Conservation (phyloP, 1,140 invertebrate species). For the Schmidtea mediterranea region DNA sequence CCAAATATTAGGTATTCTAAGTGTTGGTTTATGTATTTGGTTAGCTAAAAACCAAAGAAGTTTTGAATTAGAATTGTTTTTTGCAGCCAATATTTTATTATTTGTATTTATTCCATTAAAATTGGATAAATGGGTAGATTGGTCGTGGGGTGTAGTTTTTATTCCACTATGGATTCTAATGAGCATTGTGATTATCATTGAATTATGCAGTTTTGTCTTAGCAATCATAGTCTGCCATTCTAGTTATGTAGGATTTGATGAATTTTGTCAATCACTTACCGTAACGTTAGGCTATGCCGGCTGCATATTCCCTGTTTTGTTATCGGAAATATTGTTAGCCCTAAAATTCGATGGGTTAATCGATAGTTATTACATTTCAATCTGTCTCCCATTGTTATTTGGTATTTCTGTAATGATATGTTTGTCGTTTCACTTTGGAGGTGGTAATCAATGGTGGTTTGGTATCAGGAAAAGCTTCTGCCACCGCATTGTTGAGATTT, state of each 20-base stretch:
- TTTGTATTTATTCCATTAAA: slow-evolving; percentile 2
- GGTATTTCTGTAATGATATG: not conserved
- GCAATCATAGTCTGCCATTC: not conserved
- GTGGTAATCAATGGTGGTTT: slow-evolving; percentile 1
- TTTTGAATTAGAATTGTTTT: slow-evolving; percentile 4
- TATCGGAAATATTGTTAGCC: not conserved
- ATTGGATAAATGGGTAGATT: not conserved
- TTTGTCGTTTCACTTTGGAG: not conserved
- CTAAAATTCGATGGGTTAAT: not conserved
- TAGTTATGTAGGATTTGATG: not conserved
- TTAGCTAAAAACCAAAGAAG: not conserved
- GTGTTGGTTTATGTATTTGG: slow-evolving; percentile 2
- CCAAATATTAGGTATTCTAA: not conserved
- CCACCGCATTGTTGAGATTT: not conserved
- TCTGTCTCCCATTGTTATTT: not conserved
- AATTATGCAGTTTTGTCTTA: not conserved
- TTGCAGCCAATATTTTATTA: slow-evolving; percentile 3
- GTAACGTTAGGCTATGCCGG: not conserved
- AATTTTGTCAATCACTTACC: not conserved
- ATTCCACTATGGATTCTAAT: slow-evolving; percentile 1
- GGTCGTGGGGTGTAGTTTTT: slow-evolving; percentile 2
- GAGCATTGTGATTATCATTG: not conserved
- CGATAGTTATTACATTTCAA: not conserved
- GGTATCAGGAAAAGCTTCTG: not conserved
- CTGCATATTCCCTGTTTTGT: not conserved